Evolutionary conservation across 2,888 invertebrate genomes (phyloP).

Genomic region (Archips xylosteana): DNA sequence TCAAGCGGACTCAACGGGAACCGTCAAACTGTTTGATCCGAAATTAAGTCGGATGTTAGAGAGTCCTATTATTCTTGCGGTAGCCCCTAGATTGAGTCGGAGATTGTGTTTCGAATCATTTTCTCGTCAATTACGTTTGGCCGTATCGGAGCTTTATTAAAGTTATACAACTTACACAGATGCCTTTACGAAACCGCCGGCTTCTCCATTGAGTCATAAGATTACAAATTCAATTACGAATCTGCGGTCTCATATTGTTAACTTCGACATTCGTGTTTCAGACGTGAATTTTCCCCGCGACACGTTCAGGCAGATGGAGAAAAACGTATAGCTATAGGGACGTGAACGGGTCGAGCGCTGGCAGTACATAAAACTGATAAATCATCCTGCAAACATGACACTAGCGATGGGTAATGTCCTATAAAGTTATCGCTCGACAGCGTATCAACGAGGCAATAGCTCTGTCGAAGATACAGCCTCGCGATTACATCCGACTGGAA

Average conservation of each 20-base stretch:
- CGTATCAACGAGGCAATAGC: constrained; percentile 45
- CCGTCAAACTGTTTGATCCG: constrained; percentile 44
- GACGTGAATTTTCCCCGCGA: constrained; percentile 27
- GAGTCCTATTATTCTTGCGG: constrained; percentile 49
- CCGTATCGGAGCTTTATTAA: constrained; percentile 44
- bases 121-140: constrained; percentile 53
- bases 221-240: constrained; percentile 40
- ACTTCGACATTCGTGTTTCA: constrained; percentile 14
- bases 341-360: constrained; percentile 31
- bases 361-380: constrained; percentile 55
- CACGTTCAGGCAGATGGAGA: constrained; percentile 4
- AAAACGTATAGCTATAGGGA: constrained; percentile 18
- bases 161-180: constrained; percentile 41
- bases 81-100: constrained; percentile 49
- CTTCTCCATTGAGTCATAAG: constrained; percentile 30
- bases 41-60: constrained; percentile 49
- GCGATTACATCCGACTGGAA: constrained; percentile 42
- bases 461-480: constrained; percentile 37
- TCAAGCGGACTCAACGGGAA: constrained; percentile 62
- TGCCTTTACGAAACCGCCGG: constrained; percentile 38
- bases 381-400: constrained; percentile 54
- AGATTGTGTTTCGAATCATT: constrained; percentile 51
- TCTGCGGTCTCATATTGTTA: constrained; percentile 40
- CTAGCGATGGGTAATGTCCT: constrained; percentile 54
- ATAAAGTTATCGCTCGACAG: constrained; percentile 53